Base-by-base conservation (phyloP, 1,140 invertebrate species). In the Myzus persicae region DNA sequence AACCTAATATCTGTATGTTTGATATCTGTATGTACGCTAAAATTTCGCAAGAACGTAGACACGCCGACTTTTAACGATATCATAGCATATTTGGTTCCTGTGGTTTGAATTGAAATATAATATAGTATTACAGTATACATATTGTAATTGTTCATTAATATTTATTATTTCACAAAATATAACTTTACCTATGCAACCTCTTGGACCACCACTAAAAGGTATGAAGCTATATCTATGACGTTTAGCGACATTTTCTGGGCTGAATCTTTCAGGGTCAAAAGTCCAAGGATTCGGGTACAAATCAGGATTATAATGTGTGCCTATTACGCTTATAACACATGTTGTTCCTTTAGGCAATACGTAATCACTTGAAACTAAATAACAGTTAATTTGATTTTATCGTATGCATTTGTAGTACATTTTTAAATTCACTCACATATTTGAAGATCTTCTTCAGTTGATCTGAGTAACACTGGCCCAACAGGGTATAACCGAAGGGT, bases 241-340 rank as follows among this genome's bases (percentile, higher is more conserved):
- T 85, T 95, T 94, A 24, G 94, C 93, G 9, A 94, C 94, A 76
- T 95, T 95, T 94, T 96, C 96, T 1, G 95, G 95, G 26, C 95
- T 93, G 94, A 97, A 96, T 93, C 96, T 94, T 18, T 96, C 96
- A 0, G 96, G 96, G 94, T 96, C 95, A 94, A 96, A 97, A 11
- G 90, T 94, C 38, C 96, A 95, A 18, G 96, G 96, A 93, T 96
- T 95, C 38, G 96, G 95, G 94, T 95, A 97, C 88, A 95, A 94
- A 51, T 95, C 94, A 9, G 95, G 95, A 94, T 96, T 95, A 46
- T 95, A 94, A 94, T 96, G 96, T 20, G 96, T 87, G 6, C 22
- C 38, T 94, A 96, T 97, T n/a, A 96, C 96, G 2, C 96, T 94
- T 84, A 98, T 96, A 1, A 97, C 95, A 1, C 97, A 96, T 2